Conservation (phyloP, 2,113 vertebrate species). For the Leucopsar rothschildi region DNA sequence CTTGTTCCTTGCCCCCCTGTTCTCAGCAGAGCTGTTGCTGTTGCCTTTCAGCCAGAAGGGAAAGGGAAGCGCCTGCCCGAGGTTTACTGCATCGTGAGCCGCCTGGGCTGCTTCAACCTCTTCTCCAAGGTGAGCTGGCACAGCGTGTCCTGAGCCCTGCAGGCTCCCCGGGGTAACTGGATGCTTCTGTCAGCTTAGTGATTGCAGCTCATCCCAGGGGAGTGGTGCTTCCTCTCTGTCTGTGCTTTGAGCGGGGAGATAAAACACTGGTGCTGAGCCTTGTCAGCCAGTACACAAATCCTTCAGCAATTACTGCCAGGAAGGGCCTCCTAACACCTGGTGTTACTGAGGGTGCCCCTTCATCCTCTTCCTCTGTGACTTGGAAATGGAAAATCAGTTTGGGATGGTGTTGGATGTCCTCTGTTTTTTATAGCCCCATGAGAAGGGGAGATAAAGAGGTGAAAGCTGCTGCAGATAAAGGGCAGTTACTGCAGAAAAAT, state of each 20-base stretch:
- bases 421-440: neutral
- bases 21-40: neutral
- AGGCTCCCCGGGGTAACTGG: neutral
- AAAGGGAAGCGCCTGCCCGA: slow-evolving; percentile 95
- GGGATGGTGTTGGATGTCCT: neutral
- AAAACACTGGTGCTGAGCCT: neutral
- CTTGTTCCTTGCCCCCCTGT: neutral
- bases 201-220: neutral
- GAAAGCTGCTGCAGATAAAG: neutral
- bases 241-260: neutral
- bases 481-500: neutral
- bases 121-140: slow-evolving; percentile 91
- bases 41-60: slow-evolving; percentile 80
- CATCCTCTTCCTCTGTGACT: neutral
- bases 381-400: neutral
- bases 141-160: neutral
- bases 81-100: slow-evolving; percentile 95
- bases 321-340: neutral
- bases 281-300: neutral
- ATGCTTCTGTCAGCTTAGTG: neutral
- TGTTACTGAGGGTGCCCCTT: neutral
- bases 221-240: neutral
- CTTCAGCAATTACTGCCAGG: neutral
- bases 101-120: slow-evolving; percentile 96
- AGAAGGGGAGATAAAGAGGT: neutral